Evolutionary conservation across 2,888 invertebrate species (phyloP).

Genomic region (Acholoe squamosa): DNA sequence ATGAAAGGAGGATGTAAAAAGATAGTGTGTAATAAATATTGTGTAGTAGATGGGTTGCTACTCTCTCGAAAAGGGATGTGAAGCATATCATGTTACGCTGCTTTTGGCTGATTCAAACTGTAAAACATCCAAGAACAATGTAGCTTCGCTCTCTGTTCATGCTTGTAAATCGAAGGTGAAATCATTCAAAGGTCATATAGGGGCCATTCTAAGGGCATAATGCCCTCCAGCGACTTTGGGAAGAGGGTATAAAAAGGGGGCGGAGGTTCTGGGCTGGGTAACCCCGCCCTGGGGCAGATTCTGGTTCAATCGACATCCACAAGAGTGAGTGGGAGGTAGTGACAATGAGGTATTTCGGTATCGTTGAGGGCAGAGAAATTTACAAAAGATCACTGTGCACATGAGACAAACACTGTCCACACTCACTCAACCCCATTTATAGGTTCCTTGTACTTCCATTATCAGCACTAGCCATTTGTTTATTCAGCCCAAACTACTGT

Average conservation of each 20-base stretch:
- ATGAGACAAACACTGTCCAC: background rate
- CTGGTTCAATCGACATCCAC: background rate
- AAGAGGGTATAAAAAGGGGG: background rate
- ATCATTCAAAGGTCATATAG: background rate
- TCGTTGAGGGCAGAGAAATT: background rate
- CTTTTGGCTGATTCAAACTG: too few species aligned
- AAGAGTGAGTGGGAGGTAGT: background rate
- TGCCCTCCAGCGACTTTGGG: background rate
- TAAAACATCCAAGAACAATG: too few species aligned
- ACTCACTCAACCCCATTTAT: background rate
- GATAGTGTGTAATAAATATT: too few species aligned
- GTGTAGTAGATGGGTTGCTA: background rate
- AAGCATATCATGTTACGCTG: background rate
- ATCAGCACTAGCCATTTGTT: too few species aligned
- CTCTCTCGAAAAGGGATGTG: background rate
- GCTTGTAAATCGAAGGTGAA: background rate
- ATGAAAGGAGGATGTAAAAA: background rate
- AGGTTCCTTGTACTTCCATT: too few species aligned
- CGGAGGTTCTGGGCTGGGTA: background rate
- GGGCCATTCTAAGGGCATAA: background rate
- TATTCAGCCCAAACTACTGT: too few species aligned
- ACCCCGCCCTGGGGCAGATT: background rate
- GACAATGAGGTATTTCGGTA: background rate
- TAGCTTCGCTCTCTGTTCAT: background rate
- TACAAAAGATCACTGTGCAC: background rate